phyloP scores from a whole-genome alignment of 2,797 vertebrate genomes.

The Kryptopterus vitreolus region DNA sequence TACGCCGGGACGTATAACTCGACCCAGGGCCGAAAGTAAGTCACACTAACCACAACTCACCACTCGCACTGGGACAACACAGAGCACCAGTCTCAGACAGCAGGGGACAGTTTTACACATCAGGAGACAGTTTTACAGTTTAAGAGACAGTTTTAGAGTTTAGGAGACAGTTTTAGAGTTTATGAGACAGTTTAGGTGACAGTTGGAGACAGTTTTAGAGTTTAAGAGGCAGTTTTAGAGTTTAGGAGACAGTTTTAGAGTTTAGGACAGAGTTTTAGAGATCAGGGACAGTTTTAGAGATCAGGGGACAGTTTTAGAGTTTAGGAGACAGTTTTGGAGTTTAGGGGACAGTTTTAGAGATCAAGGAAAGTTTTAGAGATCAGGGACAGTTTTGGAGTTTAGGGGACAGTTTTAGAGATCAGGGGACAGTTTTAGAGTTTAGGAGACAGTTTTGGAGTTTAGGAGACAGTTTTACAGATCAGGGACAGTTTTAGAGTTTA shows the following conservation, averaged over 20 bases:
- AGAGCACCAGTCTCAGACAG: neutral
- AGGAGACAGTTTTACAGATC: neutral
- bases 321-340: neutral
- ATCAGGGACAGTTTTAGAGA: neutral
- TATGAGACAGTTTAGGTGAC: neutral
- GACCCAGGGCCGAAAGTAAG: slow-evolving; percentile 96
- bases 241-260: neutral
- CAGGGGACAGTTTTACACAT: neutral
- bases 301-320: neutral
- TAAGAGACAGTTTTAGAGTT: neutral
- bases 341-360: too few species aligned
- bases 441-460: neutral
- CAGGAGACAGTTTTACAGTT: neutral
- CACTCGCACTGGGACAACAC: neutral
- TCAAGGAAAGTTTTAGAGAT: neutral
- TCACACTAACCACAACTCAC: slow-evolving; percentile 53
- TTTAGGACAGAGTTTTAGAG: neutral
- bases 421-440: neutral
- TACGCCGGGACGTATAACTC: slow-evolving; percentile 99
- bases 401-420: neutral
- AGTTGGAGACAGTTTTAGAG: neutral
- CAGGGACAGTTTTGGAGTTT: neutral
- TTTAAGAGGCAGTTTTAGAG: neutral
- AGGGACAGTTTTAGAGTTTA: neutral
- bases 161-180: neutral